Conservation (phyloP, 2,888 invertebrate genomes). For the Lamellibrachia satsuma region DNA sequence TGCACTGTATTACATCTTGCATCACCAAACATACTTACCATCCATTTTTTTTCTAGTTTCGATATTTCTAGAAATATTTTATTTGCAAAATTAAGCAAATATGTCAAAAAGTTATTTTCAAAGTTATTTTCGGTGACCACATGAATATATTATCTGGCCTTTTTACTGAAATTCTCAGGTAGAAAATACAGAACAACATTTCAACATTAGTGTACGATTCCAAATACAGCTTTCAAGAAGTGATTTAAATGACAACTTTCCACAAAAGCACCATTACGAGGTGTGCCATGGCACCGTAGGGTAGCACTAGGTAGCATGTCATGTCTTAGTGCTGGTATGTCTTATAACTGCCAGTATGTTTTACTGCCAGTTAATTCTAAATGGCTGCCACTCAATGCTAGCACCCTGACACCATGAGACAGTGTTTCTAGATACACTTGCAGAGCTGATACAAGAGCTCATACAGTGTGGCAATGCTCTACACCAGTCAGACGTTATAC, state of each 20-base stretch:
- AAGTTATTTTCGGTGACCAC: not conserved
- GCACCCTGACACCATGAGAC: not conserved
- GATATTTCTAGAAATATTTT: not conserved
- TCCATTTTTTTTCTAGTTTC: not conserved
- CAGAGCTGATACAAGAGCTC: not conserved
- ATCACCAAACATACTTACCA: not conserved
- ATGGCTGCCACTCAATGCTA: not conserved
- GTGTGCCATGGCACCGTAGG: not conserved
- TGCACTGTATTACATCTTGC: not conserved
- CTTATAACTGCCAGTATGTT: not conserved
- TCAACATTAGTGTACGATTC: not conserved
- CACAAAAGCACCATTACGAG: not conserved
- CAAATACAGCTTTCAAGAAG: not conserved
- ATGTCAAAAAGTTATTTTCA: too few relatives aligned
- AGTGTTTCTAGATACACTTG: not conserved
- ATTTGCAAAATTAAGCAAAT: not conserved
- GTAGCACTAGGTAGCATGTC: not conserved
- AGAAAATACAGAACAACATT: not conserved
- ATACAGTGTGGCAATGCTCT: not conserved
- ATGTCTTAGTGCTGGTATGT: not conserved
- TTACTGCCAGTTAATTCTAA: not conserved
- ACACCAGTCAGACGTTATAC: constrained; percentile 32
- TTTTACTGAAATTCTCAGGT: not conserved
- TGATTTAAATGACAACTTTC: not conserved
- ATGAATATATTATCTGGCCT: not conserved